Evolutionary conservation across 2,113 vertebrate species (phyloP), one percentile per base, ranked within the genome.

Genomic region (Bujurquina vittata): DNA sequence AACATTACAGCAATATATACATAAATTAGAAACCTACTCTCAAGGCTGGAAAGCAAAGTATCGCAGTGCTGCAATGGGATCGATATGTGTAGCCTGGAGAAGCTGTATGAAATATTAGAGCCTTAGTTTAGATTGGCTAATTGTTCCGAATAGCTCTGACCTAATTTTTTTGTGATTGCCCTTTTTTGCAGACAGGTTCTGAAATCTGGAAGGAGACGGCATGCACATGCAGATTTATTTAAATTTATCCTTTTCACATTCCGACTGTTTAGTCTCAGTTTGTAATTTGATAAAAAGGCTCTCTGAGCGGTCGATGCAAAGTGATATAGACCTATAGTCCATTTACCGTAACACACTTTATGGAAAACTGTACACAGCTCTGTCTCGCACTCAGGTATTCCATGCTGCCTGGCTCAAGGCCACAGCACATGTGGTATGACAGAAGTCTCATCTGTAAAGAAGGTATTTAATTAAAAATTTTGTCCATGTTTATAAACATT

Each of bases 41-140:
- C 35, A 26, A 37, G 62, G 61, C 62, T 54, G 77, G 7, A 79
- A 46, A 75, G 75, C 6, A 46, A 79, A 63, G 46, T 31, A 73
- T 56, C 52, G 59, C 67, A 52, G 1, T 26, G 77, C 26, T 31
- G 43, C 81, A 75, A 78, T 85, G 79, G 76, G 29, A 84, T 83
- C 76, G 33, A 85, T 60, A 65, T 77, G 14, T 72, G 65, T 15
- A 20, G 23, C 58, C n/a, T 54, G 15, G 33, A 77, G 23, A 86
- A 20, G 9, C 26, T 67, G 15, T 2, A 83, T 86, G 7, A 84
- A 88, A 79, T 84, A 84, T 86, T 18, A 37, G 20, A 23, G 46
- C 59, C 18, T 17, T 49, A 69, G 43, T 29, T 49, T 12, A 10
- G 40, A 69, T 23, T 2, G 10, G 15, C 15, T 49, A 49, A 69